Percentiles rank a stretch among this genome's conserved stretches.
Conservation (phyloP, 2,797 vertebrate species). For the Morelia viridis region DNA sequence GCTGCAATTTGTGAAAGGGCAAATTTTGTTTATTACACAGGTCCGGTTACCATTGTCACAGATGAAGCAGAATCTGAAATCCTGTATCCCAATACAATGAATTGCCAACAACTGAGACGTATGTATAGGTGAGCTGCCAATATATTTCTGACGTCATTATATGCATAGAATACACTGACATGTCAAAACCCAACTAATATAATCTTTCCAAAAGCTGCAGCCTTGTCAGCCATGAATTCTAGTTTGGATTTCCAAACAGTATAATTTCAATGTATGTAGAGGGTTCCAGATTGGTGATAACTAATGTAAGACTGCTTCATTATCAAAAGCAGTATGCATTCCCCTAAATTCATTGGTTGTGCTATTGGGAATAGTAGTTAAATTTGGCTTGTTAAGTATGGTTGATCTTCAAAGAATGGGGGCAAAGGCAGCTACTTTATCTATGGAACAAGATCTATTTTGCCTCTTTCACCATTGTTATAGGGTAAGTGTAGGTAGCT, state of each 20-base stretch:
- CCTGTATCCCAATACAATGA: conserved; percentile 89
- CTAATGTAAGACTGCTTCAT: background rate
- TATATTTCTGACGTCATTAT: background rate
- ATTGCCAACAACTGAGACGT: conserved; percentile 81
- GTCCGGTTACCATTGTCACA: conserved; percentile 81
- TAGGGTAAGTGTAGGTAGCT: background rate
- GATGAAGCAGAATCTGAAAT: conserved; percentile 83
- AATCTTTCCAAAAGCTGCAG: background rate
- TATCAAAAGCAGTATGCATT: conserved; percentile 38
- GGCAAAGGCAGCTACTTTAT: background rate
- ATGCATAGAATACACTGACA: background rate
- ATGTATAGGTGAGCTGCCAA: conserved; percentile 76
- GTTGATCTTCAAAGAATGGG: background rate
- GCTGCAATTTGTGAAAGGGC: conserved; percentile 15
- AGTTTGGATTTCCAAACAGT: background rate
- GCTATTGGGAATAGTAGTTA: background rate
- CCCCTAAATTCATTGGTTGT: background rate
- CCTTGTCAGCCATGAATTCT: background rate
- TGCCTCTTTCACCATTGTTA: background rate
- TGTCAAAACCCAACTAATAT: background rate
- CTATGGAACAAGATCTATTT: background rate
- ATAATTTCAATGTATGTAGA: background rate
- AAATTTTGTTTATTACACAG: conserved; percentile 65
- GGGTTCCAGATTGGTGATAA: background rate
- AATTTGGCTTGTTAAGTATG: conserved; percentile 18